Base-by-base conservation (phyloP, 1,140 invertebrate species). In the Parasteatoda tepidariorum region DNA sequence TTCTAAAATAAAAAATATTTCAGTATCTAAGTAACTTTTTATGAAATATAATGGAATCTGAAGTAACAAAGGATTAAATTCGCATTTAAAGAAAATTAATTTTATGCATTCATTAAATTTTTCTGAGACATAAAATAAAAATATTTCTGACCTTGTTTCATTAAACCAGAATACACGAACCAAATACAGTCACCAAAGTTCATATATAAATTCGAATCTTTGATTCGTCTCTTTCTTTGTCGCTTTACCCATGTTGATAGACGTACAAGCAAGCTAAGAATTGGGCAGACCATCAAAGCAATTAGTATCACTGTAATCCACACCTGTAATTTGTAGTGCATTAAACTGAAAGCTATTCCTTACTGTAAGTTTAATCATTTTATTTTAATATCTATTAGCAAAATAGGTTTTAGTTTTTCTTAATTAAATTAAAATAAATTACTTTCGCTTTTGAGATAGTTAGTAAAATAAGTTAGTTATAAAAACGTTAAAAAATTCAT, bases 81-180 rank as follows among this genome's bases (percentile, higher is more conserved):
- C n/a, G 3, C 7, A 22, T 22, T 0, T 33, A 9, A 31, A n/a
- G 30, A 66, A n/a, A n/a, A n/a, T n/a, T n/a, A n/a, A n/a, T n/a
- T n/a, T n/a, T n/a, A n/a, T n/a, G n/a, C n/a, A n/a, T n/a, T n/a
- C n/a, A n/a, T n/a, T n/a, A n/a, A n/a, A n/a, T n/a, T n/a, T n/a
- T n/a, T n/a, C n/a, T n/a, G n/a, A n/a, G n/a, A n/a, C n/a, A n/a
- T n/a, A n/a, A n/a, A n/a, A n/a, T n/a, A n/a, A n/a, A n/a, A n/a
- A 66, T 28, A 15, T 31, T 18, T 18, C 70, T 55, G 18, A 73
- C 70, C 70, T 73, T 73, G 70, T 57, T 73, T 73, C 70, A 73
- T 73, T 5, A 73, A 28, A 55, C 70, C 26, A 15, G 48, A 59
- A 73, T 22, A 73, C 31, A 73, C 54, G 31, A 73, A 73, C 70